These are phyloP conservation scores for Burhinus bistriatus DNA, from an alignment of 2,113 vertebrate genomes.

Conservation along the genomic window DNA sequence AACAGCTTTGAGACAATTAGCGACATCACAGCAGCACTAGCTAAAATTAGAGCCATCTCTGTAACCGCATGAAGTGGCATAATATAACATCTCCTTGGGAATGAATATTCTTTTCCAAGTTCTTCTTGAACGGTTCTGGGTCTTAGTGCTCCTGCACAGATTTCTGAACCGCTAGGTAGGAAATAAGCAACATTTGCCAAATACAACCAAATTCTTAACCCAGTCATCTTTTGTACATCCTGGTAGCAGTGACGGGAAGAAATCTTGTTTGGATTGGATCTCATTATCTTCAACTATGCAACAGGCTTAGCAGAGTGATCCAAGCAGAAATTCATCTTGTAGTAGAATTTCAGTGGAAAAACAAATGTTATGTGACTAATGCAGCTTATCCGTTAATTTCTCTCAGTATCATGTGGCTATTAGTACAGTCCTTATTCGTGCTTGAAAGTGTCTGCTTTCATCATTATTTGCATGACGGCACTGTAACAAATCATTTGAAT, in stretches of 20 bases:
- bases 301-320: not conserved
- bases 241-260: not conserved
- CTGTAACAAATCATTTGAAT: not conserved
- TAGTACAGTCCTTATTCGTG: not conserved
- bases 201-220: not conserved
- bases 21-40: not conserved
- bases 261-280: not conserved
- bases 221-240: not conserved
- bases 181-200: not conserved
- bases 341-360: not conserved
- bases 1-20: not conserved
- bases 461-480: not conserved
- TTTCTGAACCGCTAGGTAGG: not conserved
- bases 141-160: not conserved
- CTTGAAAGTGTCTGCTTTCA: not conserved
- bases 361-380: not conserved
- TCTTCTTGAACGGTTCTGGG: not conserved
- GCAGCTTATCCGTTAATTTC: not conserved
- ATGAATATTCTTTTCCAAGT: not conserved
- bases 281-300: not conserved
- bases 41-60: not conserved
- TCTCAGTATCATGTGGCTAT: not conserved
- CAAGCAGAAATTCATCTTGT: not conserved
- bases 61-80: not conserved
- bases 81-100: not conserved